phyloP scores from a whole-genome alignment of 2,113 vertebrate species.

The human (Homo sapiens) region GRCh38 chr1:109600001-109600500 shows the following conservation, averaged over 20 bases:
- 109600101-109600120: slow-evolving; percentile 16
- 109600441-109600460: neutral
- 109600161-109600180: neutral
- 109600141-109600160: neutral
- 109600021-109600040: neutral
- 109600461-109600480: neutral
- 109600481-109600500: neutral
- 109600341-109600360: neutral
- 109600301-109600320: neutral
- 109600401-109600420: neutral
- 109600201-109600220: neutral
- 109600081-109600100: neutral
- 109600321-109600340: neutral
- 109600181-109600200: slow-evolving; percentile 18
- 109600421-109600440: neutral
- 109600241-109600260: neutral
- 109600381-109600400: neutral
- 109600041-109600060: slow-evolving; percentile 27
- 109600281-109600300: slow-evolving; percentile 1
- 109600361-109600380: neutral
- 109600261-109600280: neutral
- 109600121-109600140: neutral
- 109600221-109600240: slow-evolving; percentile 30
- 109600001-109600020: neutral
- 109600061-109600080: neutral